Base-by-base conservation (phyloP, 2,113 vertebrate genomes). In the Syngnathus scovelli region DNA sequence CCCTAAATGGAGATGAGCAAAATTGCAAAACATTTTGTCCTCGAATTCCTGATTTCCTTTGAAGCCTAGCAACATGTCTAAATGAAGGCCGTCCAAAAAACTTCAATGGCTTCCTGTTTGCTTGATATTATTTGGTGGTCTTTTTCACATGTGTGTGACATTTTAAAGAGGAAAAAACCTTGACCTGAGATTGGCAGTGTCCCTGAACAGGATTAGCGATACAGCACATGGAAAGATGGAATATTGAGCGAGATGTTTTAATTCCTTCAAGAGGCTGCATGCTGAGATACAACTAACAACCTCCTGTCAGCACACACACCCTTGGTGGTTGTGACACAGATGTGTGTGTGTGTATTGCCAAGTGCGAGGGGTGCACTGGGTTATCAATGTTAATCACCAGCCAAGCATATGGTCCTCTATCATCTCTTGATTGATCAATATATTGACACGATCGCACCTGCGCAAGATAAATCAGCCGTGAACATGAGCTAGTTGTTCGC, bases 351-450 rank as follows among this genome's bases (percentile, higher is more conserved):
- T 69, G 79, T 83, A 74, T 78, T 80, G 72, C 79, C 67, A 81
- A 78, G 64, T 83, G 59, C 39, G 4, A 43, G 63, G 64, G 66
- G 68, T 33, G 74, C 65, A 77, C 38, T 5, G 44, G 54, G 71
- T 85, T 86, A 86, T 89, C 84, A 84, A 86, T 86, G 79, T 81
- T 82, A 78, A 85, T 84, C 80, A 86, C 78, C 78, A 65, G 76
- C 5, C 12, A 69, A 76, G 67, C 72, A 82, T 80, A 73, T 77
- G 79, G 76, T 75, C 75, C 71, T 84, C 78, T 77, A 74, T 86
- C 78, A 80, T 43, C 2, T 66, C 68, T 82, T 83, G 78, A 85
- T 87, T 70, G 67, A 87, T 88, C 84, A 75, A 87, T 81, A 72
- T 83, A 86, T 89, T 73, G 85, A 82, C 78, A 72, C 71, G 65